Evolutionary conservation across 2,113 vertebrate genomes (phyloP), one percentile per base, ranked within the genome.

Genomic region (Jaculus jaculus): DNA sequence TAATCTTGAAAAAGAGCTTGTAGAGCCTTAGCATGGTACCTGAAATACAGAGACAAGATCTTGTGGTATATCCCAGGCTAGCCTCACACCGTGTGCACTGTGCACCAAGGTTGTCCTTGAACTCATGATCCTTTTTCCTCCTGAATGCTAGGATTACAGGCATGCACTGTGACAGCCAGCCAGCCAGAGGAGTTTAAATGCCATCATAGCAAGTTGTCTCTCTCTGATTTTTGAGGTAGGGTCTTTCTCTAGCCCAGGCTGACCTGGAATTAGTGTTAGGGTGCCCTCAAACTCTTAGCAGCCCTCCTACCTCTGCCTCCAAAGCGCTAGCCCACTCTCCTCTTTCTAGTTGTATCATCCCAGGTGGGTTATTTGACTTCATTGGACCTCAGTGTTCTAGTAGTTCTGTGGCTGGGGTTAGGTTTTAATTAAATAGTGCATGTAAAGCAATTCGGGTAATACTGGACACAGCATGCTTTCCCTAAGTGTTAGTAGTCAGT

Each of bases 371-470:
- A 60, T 58, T 84, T 42, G 32, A 61, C 75, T 42, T 80, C 37
- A 79, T 81, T 92, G 83, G 72, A 66, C 28, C 32, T 86, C n/a
- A 9, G 26, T 74, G 28, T 84, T 91, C 37, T 84, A 69, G 87
- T 81, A 75, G 68, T 65, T 68, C 51, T 81, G 72, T 65, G 18
- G 63, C 18, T 84, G 39, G 34, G 58, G 5, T 65, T 34, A 73
- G 32, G 37, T 63, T 79, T 94, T 87, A 88, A 80, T 94, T 84
- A 32, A 86, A 11, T 86, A 83, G 61, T 65, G 30, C 79, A 51
- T 42, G n/a, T 54, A 17, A 58, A 84, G 69, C 37, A 85, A 68
- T 61, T 47, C 65, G 71, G 54, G 30, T n/a, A 88, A 13, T 86
- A 68, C 58, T 83, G n/a, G 75, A 75, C 58, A 72, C 82, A 91